Evolutionary conservation across 1,140 invertebrate genomes (phyloP), one percentile per base, ranked within the genome.

Genomic region (Brachionus paranguensis): DNA sequence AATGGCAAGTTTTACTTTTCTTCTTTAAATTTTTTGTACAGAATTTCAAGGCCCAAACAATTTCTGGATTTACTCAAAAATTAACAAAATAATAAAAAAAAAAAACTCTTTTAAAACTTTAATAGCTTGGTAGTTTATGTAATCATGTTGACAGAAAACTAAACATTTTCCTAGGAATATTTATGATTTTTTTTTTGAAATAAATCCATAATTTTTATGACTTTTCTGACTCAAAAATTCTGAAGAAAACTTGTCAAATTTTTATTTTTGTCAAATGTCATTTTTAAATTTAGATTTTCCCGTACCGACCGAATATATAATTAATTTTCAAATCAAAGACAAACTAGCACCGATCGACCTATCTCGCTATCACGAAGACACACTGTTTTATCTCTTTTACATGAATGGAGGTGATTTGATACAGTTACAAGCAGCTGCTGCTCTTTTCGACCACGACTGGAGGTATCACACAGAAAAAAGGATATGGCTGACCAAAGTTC

Each of bases 301-400:
- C 89, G 97, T 99, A 88, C 97, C 97, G 87, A 94, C 95, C 85
- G 97, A 99, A 91, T 99, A 99, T 91, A 92, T 99, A 88, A 98
- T 98, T 87, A 99, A 98, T 87, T 89, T 90, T 84, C 90, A 87
- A 85, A 92, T 92, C 85, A 84, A 88, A 84, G 88, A 89, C 14
- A 89, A 90, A 91, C 91, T 99, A 88, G 95, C 96, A 84, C 94
- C 95, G 86, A 92, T 99, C 87, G 95, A 97, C 91, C 91, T 99
- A 88, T 95, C 94, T 91, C 93, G 96, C 90, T 97, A 99, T 91
- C 96, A 97, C 89, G 97, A 99, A 90, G 97, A 99, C 91, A 92
- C 99, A 87, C 92, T 99, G 86, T 99, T 99, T 92, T 99, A 96
- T 91, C 93, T 99, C 90, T 99, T 99, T 92, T 99, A 99, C 90